Conservation (phyloP, 2,797 vertebrate species). For the Hemibagrus guttatus region DNA sequence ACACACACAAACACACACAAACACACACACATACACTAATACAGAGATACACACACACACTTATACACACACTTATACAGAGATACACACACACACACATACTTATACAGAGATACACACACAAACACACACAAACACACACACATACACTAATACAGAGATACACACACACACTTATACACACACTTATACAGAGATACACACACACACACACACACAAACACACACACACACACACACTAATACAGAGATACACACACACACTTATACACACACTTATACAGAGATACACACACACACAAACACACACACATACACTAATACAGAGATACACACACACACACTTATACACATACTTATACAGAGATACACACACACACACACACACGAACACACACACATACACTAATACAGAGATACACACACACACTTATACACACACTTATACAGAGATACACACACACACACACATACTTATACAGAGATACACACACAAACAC, state of each 20-base stretch:
- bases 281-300: not conserved
- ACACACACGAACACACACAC: conserved; percentile 50
- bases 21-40: conserved; percentile 57
- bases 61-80: not conserved
- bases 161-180: not conserved
- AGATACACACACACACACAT: not conserved
- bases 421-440: conserved; percentile 33
- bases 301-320: not conserved
- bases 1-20: not conserved
- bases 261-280: not conserved
- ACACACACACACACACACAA: not conserved
- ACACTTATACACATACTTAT: too few species aligned
- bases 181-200: too few species aligned
- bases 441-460: not conserved
- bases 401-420: too few species aligned
- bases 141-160: not conserved
- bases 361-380: too few species aligned
- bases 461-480: not conserved
- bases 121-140: not conserved
- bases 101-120: too few species aligned
- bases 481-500: not conserved
- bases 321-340: too few species aligned
- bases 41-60: conserved; percentile 42
- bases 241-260: not conserved
- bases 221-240: not conserved